Base-by-base conservation (phyloP, 2,797 vertebrate species). In the Echeneis naucrates region DNA sequence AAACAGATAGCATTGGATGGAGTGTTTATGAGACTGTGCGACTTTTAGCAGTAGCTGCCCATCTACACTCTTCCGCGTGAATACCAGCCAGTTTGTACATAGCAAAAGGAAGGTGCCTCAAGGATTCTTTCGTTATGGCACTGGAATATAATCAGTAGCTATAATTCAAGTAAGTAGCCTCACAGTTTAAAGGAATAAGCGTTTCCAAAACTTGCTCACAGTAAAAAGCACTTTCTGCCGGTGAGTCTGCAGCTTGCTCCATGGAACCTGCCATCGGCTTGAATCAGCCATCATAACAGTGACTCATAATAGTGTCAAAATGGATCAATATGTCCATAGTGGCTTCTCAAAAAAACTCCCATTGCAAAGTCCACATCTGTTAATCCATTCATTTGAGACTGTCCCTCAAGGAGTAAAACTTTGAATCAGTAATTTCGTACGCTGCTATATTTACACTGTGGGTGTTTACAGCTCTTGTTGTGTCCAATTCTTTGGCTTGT, bases 1-100 rank as follows among this genome's bases (percentile, higher is more conserved):
- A 26, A 55, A 59, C 69, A 72, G 16, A 27, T 19, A 42, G 32
- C 47, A 40, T 52, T 67, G 52, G 59, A 23, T 38, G 24, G 26
- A 55, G 58, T 73, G 54, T 83, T 87, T 87, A 82, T 70, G 56
- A 80, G 68, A 68, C 42, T 73, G 47, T 73, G 14, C 2, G 54
- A 65, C 52, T 63, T 77, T 70, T 35, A 73, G 71, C 30, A 58
- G 57, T 17, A 1, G 26, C 40, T 66, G 26, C 27, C 32, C 62
- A 61, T 85, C 60, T 38, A 27, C 27, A 16, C 32, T 54, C 78
- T 72, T 40, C 72, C 55, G 73, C 63, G 67, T 75, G 47, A 85
- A 67, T 72, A 81, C 44, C 45, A 71, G 40, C 51, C 32, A 37
- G 60, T 17, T 26, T 37, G 33, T 45, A 48, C 23, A 42, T 12